phyloP scores from a whole-genome alignment of 2,797 vertebrate genomes.

The Fundulus diaphanus region DNA sequence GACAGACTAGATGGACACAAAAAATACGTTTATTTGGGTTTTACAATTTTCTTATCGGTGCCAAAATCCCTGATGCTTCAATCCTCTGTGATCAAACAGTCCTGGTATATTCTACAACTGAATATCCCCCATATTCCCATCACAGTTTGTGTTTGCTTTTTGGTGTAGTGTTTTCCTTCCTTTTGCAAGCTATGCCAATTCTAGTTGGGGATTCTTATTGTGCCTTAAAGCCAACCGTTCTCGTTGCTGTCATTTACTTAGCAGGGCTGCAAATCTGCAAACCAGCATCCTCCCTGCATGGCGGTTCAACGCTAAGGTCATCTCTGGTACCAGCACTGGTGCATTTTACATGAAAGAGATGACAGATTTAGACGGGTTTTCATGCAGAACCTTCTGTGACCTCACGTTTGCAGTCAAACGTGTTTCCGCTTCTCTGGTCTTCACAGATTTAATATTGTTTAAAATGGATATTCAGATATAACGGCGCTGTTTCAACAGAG shows the following conservation, averaged over 20 bases:
- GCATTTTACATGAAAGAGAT: neutral
- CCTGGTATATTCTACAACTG: neutral
- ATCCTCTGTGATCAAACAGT: neutral
- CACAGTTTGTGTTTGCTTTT: neutral
- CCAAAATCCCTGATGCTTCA: neutral
- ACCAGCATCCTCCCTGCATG: neutral
- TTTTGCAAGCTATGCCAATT: neutral
- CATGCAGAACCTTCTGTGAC: neutral
- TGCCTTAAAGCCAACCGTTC: neutral
- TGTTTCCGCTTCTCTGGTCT: neutral
- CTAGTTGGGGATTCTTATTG: neutral
- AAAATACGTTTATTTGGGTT: neutral
- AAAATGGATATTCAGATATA: neutral
- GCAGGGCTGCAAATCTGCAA: conserved; percentile 4
- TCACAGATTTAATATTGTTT: neutral
- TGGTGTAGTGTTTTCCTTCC: neutral
- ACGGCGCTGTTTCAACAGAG: neutral
- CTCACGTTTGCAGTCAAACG: neutral
- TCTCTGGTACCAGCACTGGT: neutral
- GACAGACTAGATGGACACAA: no score
- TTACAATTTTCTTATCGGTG: neutral
- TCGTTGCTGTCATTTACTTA: conserved; percentile 17
- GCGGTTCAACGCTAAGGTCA: neutral
- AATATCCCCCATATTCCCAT: neutral
- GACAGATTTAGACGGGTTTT: neutral